These are phyloP conservation scores for Mnemiopsis leidyi DNA, from an alignment of 37 sponge, comb jelly and placozoan genomes.

Conservation along the genomic window DNA sequence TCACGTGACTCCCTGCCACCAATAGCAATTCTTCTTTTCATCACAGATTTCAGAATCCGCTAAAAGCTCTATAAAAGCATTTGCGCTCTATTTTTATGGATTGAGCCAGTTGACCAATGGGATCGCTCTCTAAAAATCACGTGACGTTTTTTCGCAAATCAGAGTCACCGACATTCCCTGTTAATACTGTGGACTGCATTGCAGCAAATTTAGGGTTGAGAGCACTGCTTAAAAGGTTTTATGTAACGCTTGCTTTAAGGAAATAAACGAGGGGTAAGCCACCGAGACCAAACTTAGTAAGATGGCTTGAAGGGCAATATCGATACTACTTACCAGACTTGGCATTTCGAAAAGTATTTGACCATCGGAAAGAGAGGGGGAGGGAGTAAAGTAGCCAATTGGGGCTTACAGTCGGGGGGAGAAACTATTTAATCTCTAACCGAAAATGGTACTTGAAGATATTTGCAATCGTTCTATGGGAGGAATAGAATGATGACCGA, in stretches of 20 bases:
- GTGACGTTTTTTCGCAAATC: not conserved
- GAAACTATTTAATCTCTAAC: no score
- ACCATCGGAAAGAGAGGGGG: no score
- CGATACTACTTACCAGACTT: no score
- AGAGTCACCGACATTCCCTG: not conserved
- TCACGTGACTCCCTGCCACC: constrained; percentile 18
- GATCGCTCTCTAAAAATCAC: not conserved
- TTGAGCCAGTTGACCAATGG: not conserved
- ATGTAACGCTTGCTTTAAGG: not conserved
- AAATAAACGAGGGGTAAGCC: not conserved
- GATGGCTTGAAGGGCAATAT: no score
- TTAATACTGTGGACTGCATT: not conserved
- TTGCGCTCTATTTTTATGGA: constrained; percentile 56
- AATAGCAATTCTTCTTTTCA: not conserved
- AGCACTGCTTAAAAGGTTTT: not conserved
- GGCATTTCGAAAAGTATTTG: no score
- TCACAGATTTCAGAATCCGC: constrained; percentile 9
- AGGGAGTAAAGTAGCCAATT: no score
- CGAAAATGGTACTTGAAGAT: no score
- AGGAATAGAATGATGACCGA: no score
- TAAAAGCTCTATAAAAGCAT: constrained; percentile 63
- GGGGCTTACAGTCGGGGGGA: no score
- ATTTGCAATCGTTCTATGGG: no score
- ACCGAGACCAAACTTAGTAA: no score
- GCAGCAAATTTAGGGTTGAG: not conserved